Percentiles rank a stretch among this genome's conserved stretches.
phyloP scores from a whole-genome alignment of 1,140 invertebrate genomes.

The Cydia pomonella region DNA sequence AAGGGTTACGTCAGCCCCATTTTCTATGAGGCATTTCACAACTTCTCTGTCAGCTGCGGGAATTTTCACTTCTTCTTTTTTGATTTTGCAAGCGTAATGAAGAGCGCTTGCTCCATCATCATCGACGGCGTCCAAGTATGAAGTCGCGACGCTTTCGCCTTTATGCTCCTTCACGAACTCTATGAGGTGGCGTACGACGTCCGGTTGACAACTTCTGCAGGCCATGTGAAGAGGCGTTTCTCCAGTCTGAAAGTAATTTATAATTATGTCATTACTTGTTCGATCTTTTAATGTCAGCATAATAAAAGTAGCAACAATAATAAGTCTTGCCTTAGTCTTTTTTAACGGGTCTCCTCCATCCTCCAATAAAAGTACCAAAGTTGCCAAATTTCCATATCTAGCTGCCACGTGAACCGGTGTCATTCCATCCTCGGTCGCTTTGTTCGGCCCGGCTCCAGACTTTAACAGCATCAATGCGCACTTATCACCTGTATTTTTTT shows the following conservation, averaged over 20 bases:
- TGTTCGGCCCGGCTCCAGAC: conserved; percentile 97
- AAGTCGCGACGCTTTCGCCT: conserved; percentile 85
- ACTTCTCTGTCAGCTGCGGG: conserved; percentile 94
- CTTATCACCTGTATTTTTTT: conserved; percentile 83
- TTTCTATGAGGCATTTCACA: conserved; percentile 92
- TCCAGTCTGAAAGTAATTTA: conserved; percentile 86
- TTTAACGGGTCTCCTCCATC: conserved; percentile 94
- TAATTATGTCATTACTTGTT: not conserved
- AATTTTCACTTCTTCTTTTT: conserved; percentile 86
- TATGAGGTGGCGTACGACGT: conserved; percentile 92
- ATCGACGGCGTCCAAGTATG: conserved; percentile 90
- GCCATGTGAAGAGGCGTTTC: conserved; percentile 97
- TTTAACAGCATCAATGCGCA: conserved; percentile 99
- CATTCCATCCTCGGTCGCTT: conserved; percentile 94
- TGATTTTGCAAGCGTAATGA: conserved; percentile 93
- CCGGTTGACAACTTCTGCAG: conserved; percentile 90
- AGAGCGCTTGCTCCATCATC: conserved; percentile 96
- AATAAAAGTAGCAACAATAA: not conserved
- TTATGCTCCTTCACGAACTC: conserved; percentile 90
- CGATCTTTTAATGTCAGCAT: not conserved
- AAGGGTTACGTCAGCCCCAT: conserved; percentile 92
- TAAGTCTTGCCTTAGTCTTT: conserved; percentile 89
- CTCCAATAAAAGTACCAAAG: conserved; percentile 91
- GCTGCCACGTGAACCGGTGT: conserved; percentile 96
- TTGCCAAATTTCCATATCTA: conserved; percentile 92